Evolutionary conservation across 2,113 vertebrate genomes (phyloP), one percentile per base, ranked within the genome.

Genomic region (Ctenomys sociabilis): DNA sequence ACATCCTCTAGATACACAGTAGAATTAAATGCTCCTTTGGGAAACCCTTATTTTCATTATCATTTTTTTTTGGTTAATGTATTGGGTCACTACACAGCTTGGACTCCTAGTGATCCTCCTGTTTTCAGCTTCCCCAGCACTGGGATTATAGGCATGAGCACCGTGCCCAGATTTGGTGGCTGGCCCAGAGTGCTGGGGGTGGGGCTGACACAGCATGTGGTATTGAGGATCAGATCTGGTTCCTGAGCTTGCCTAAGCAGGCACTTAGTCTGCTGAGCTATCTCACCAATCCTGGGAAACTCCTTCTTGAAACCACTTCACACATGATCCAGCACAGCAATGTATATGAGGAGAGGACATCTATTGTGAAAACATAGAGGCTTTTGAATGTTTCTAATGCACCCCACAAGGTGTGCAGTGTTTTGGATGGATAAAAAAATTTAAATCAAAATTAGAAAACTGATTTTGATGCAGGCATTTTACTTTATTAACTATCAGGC

Each of bases 381-480:
- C 88, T 95, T 91, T 54, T 91, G 82, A 73, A 70, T 90, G 88
- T 88, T 90, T 95, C 93, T 88, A 93, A 95, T 73, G 75, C 43
- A 26, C 59, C 49, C 78, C 40, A 92, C 91, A 95, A 96, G 96
- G 83, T 84, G 91, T 70, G 61, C 61, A 59, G 11, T 72, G n/a
- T 3, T 35, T 43, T 81, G 9, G 0, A 54, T 37, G 85, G 95
- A 93, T 78, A 70, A 97, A 43, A 22, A 94, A 78, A 63, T 95
- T 75, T 66, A 95, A 77, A 88, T 94, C 37, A 96, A 86, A 95
- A 91, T 90, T 52, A 22, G 95, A 26, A 96, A 97, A 97, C 95
- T 94, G 95, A 93, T 97, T 96, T 95, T 97, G 81, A 95, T 45
- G 75, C 49, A 66, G 97, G 75, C 88, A 6, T 96, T 96, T 97